Evolutionary conservation across 2,888 invertebrate species (phyloP).

Genomic region (Drosophila anomelani): DNA sequence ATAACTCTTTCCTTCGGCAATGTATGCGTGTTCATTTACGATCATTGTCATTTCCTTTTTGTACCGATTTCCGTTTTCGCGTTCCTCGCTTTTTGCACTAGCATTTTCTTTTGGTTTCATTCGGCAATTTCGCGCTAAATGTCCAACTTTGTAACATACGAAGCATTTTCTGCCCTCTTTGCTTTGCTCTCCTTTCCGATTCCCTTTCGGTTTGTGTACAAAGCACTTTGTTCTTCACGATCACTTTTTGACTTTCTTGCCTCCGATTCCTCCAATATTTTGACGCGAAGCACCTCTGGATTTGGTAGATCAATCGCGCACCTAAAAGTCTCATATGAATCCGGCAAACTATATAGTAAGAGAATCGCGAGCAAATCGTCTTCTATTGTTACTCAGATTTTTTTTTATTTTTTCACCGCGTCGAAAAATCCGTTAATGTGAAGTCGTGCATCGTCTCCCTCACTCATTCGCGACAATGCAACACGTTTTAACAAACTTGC

Average conservation of each 20-base stretch:
- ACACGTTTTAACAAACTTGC: neutral
- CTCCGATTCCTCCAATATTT: neutral
- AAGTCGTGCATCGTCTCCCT: neutral
- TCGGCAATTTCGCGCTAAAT: neutral
- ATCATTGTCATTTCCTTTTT: neutral
- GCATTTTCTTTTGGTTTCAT: neutral
- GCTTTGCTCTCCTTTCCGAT: too few species aligned
- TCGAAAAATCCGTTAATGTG: neutral
- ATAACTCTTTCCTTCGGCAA: neutral
- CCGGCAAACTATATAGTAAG: neutral
- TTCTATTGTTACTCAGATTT: neutral
- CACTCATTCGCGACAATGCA: constrained; percentile 1
- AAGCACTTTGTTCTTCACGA: neutral
- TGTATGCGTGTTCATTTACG: too few species aligned
- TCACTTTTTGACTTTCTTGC: neutral
- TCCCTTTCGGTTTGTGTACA: neutral
- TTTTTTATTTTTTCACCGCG: neutral
- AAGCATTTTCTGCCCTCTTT: neutral
- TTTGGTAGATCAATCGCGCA: neutral
- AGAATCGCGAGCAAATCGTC: neutral
- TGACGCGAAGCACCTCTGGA: neutral
- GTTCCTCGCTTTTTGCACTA: neutral
- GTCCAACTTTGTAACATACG: neutral
- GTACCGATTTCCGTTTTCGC: neutral
- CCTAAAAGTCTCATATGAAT: neutral